Evolutionary conservation across 1,140 invertebrate species (phyloP).

Genomic region (Drosophila ironensis): DNA sequence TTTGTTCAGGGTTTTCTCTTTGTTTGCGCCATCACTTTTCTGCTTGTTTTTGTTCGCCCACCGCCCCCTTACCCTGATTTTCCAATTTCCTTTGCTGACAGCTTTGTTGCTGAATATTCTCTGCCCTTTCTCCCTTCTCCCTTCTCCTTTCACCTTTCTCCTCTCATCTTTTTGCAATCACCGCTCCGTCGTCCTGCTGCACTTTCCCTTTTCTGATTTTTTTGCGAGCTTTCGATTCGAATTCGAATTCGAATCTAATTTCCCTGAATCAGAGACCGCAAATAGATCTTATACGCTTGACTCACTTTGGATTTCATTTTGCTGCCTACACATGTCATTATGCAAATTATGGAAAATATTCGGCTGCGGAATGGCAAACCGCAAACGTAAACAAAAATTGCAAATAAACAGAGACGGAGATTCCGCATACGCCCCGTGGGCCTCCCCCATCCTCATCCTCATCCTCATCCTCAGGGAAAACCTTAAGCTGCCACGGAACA

Average conservation of each 20-base stretch:
- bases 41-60: too few relatives aligned
- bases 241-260: not conserved
- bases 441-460: too few relatives aligned
- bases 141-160: not conserved
- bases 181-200: not conserved
- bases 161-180: not conserved
- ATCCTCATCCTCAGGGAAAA: not conserved
- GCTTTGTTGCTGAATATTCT: too few relatives aligned
- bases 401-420: slow-evolving; percentile 4
- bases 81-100: too few relatives aligned
- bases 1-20: not conserved
- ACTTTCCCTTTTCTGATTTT: not conserved
- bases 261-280: not conserved
- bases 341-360: slow-evolving; percentile 30
- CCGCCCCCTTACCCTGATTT: not conserved
- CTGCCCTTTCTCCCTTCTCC: not conserved
- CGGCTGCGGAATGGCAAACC: not conserved
- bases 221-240: not conserved
- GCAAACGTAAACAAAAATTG: slow-evolving; percentile 26
- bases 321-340: slow-evolving; percentile 12
- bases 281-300: slow-evolving; percentile 4
- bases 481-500: not conserved
- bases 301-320: slow-evolving; percentile 4
- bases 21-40: too few relatives aligned
- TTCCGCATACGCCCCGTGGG: slow-evolving; percentile 39